Evolutionary conservation across 2,888 invertebrate species (phyloP), one percentile per base, ranked within the genome.

Genomic region (Teinopalpus imperialis): DNA sequence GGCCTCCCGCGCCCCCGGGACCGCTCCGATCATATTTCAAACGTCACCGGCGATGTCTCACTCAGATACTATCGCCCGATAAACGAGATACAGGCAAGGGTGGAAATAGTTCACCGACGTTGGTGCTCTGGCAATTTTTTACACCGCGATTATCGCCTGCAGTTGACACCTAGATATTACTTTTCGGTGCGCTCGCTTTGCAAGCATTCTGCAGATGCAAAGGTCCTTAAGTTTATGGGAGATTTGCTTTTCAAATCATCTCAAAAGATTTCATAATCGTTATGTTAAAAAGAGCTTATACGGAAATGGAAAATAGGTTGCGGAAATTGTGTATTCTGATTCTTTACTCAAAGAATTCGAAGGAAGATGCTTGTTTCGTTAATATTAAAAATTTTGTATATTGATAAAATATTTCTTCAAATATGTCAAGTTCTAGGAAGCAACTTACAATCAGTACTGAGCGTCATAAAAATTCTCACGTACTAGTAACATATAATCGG

Each of bases 21-120:
- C 83, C 74, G 71, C 78, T 74, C 76, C 77, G 86, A 87, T 88
- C 87, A 88, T 88, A 88, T 88, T 88, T 88, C 88, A 88, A 88
- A 86, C 81, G 88, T 88, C 88, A 88, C 79, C 79, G 69, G 76
- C 85, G 86, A 88, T 88, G 88, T 88, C 87, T 88, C 87, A 85
- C 87, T 88, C 86, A 81, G 88, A 88, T 88, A 82, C 83, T 80
- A 86, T 83, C 86, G 76, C 66, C 74, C 82, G 87, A 87, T 87
- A 85, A 85, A 83, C 81, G 81, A 66, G 75, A 66, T 75, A 81
- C 80, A 81, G 79, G 77, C 77, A 79, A 83, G 83, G 86, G 85
- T 81, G 81, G 74, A 74, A 78, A 76, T 82, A 85, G 85, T 85
- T 76, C 51, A 51, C 60, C 64, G 68, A 62, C 49, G 51, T 59